These are phyloP conservation scores for Nomia melanderi DNA, from an alignment of 1,140 invertebrate species.

Conservation along the genomic window DNA sequence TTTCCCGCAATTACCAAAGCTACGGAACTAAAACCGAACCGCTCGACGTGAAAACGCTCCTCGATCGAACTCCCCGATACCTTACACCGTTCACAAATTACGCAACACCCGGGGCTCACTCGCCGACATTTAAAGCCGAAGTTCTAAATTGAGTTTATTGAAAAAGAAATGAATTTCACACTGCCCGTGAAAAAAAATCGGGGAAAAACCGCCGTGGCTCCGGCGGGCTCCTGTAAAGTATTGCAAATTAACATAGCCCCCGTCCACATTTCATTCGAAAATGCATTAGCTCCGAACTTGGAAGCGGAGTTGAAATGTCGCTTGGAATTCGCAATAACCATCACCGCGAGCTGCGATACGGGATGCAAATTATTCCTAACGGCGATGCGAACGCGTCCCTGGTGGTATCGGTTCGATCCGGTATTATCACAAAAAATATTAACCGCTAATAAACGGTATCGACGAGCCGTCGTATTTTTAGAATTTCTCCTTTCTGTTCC, in stretches of 20 bases:
- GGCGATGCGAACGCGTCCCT: constrained; percentile 15
- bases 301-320: constrained; percentile 20
- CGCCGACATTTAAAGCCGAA: background rate
- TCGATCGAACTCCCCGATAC: background rate
- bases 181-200: background rate
- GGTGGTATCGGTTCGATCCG: constrained; percentile 3
- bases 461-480: constrained; percentile 12
- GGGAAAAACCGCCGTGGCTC: background rate
- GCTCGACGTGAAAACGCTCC: too few relatives aligned
- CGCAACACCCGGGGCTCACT: background rate
- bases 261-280: constrained; percentile 20
- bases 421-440: constrained; percentile 25
- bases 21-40: too few relatives aligned
- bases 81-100: background rate
- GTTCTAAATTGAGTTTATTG: background rate
- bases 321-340: constrained; percentile 44
- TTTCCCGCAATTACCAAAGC: too few relatives aligned
- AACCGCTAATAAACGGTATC: constrained; percentile 29
- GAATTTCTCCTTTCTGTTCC: constrained; percentile 1
- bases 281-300: constrained; percentile 11
- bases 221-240: background rate
- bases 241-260: background rate
- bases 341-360: constrained; percentile 18
- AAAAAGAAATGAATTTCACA: background rate
- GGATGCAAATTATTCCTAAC: constrained; percentile 48